A percentile compares a stretch with the other conserved stretches of the same genome.
Conservation (phyloP, 2,113 vertebrate species). For the Paradoxurus hermaphroditus region DNA sequence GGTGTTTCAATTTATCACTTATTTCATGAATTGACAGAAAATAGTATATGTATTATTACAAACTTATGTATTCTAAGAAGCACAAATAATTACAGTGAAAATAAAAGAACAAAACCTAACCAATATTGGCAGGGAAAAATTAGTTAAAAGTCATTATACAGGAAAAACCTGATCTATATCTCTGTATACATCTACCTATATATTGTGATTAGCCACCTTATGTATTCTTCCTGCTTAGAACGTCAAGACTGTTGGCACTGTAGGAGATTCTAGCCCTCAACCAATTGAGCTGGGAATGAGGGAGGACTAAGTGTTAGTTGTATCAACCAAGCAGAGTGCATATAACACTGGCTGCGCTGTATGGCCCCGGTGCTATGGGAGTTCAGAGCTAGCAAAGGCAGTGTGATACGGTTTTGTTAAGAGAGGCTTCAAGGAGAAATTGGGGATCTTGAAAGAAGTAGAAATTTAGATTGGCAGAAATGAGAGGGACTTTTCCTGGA, state of each 20-base stretch:
- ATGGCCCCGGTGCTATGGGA: no score
- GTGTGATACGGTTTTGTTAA: background rate
- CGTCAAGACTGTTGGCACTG: background rate
- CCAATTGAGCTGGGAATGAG: background rate
- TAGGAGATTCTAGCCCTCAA: background rate
- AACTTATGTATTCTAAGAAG: background rate
- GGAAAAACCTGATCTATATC: background rate
- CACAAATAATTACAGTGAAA: background rate
- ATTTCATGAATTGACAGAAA: background rate
- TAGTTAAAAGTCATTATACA: background rate
- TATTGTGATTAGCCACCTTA: background rate
- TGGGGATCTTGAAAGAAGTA: background rate
- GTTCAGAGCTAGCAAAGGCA: background rate
- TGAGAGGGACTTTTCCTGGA: background rate
- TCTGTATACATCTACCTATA: background rate
- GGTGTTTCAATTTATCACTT: background rate
- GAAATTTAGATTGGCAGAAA: background rate
- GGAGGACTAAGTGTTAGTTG: background rate
- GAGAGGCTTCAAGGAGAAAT: background rate
- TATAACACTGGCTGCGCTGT: background rate
- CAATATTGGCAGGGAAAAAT: background rate
- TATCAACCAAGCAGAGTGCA: background rate
- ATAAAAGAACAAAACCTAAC: background rate
- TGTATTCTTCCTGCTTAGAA: background rate
- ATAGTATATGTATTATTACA: background rate